These are phyloP conservation scores for Chelonus formosanus DNA, from an alignment of 2,888 invertebrate genomes.

Conservation along the genomic window DNA sequence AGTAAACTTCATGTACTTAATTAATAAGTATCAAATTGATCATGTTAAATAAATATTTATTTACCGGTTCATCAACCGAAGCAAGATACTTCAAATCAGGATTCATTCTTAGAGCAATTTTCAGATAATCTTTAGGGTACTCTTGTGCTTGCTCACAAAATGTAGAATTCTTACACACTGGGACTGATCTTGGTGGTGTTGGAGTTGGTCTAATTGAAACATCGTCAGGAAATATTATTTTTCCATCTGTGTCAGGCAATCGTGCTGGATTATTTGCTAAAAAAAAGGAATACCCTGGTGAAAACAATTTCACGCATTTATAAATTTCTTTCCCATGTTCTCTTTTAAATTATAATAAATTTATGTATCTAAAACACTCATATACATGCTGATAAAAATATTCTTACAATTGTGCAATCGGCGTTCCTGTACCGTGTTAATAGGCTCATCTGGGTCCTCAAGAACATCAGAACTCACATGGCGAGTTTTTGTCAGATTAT, in stretches of 20 bases:
- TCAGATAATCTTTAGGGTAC: constrained; percentile 51
- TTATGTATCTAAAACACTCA: no score
- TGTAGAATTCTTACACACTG: constrained; percentile 45
- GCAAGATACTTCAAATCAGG: constrained; percentile 48
- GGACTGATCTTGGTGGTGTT: constrained; percentile 20
- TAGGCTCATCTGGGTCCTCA: no score
- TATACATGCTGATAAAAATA: no score
- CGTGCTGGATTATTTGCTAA: neutral
- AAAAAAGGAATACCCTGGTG: neutral
- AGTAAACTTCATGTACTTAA: neutral
- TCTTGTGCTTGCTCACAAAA: constrained; percentile 48
- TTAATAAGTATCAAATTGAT: neutral
- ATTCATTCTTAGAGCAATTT: constrained; percentile 43
- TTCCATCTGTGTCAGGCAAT: constrained; percentile 37
- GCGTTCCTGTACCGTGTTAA: no score
- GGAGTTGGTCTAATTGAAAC: neutral
- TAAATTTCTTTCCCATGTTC: neutral
- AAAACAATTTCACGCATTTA: neutral
- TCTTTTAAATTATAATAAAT: no score
- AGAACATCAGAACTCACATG: no score
- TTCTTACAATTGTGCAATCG: no score
- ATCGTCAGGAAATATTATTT: constrained; percentile 52
- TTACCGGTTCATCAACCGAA: constrained; percentile 38
- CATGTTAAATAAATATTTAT: constrained; percentile 36
- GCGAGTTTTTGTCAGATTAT: no score